A percentile compares a stretch with the other conserved stretches of the same genome.
Evolutionary conservation across 1,140 invertebrate species (phyloP).

Genomic region (Sitodiplosis mosellana): DNA sequence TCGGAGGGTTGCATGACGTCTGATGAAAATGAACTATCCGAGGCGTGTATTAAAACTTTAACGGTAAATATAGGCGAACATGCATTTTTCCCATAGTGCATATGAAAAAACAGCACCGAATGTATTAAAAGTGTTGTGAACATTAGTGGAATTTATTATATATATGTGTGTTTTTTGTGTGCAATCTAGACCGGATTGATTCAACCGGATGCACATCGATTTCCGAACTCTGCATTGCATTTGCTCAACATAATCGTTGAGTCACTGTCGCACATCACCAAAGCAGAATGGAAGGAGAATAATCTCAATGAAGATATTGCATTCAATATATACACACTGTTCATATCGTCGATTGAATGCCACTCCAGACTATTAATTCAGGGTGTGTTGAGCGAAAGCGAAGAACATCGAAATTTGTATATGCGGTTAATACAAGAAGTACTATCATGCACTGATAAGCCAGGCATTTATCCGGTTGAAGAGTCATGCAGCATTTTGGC

Average conservation of each 20-base stretch:
- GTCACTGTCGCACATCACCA: constrained; percentile 16
- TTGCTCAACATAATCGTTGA: constrained; percentile 28
- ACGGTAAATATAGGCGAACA: constrained; percentile 10
- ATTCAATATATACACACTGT: constrained; percentile 36
- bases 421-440: constrained; percentile 29
- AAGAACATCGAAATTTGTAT: constrained; percentile 23
- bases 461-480: constrained; percentile 66
- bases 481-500: constrained; percentile 67
- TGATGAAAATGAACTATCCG: constrained; percentile 34
- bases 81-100: background rate
- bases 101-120: too few species aligned
- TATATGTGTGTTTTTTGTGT: background rate
- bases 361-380: constrained; percentile 41
- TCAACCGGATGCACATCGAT: constrained; percentile 34
- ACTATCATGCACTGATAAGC: constrained; percentile 55
- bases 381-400: constrained; percentile 25
- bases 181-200: constrained; percentile 27
- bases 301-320: constrained; percentile 29
- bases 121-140: background rate
- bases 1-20: constrained; percentile 27
- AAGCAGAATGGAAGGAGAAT: constrained; percentile 22
- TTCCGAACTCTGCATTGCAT: constrained; percentile 28
- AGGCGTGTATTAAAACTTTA: constrained; percentile 40
- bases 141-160: too few species aligned
- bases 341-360: constrained; percentile 42